Conservation (phyloP, 2,888 invertebrate genomes). For the Ptilodon capucinus region DNA sequence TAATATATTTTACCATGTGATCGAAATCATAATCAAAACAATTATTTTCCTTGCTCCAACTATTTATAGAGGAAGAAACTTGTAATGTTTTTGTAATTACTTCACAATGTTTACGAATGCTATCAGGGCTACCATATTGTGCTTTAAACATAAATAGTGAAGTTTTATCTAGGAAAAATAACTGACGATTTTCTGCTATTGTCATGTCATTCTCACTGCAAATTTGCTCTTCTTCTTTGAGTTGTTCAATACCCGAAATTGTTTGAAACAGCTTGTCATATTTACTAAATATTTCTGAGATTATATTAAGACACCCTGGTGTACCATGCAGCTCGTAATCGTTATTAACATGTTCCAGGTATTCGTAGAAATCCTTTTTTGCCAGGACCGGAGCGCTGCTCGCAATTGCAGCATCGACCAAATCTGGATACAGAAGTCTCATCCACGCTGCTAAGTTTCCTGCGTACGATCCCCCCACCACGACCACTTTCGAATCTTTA, state of each 20-base stretch:
- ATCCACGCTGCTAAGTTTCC: constrained; percentile 74
- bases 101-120: constrained; percentile 52
- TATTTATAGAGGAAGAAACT: constrained; percentile 28
- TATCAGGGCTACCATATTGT: constrained; percentile 55
- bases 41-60: constrained; percentile 38
- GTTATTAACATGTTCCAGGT: constrained; percentile 62
- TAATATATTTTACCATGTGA: constrained; percentile 44
- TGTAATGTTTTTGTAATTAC: constrained; percentile 25
- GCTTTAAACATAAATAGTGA: constrained; percentile 51
- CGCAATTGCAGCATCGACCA: constrained; percentile 65
- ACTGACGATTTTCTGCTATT: constrained; percentile 52
- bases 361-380: constrained; percentile 67
- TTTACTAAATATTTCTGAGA: constrained; percentile 47
- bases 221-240: constrained; percentile 63
- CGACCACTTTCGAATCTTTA: constrained; percentile 59
- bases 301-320: constrained; percentile 48
- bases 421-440: constrained; percentile 59
- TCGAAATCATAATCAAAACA: constrained; percentile 61
- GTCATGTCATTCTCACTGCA: constrained; percentile 57
- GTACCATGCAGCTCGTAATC: constrained; percentile 62
- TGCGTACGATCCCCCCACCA: constrained; percentile 69
- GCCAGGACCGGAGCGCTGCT: constrained; percentile 72
- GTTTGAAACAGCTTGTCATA: constrained; percentile 54
- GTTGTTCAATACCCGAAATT: constrained; percentile 45
- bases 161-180: constrained; percentile 59